These are phyloP conservation scores for Falcaria lacertinaria DNA, from an alignment of 2,888 invertebrate genomes.

Conservation along the genomic window DNA sequence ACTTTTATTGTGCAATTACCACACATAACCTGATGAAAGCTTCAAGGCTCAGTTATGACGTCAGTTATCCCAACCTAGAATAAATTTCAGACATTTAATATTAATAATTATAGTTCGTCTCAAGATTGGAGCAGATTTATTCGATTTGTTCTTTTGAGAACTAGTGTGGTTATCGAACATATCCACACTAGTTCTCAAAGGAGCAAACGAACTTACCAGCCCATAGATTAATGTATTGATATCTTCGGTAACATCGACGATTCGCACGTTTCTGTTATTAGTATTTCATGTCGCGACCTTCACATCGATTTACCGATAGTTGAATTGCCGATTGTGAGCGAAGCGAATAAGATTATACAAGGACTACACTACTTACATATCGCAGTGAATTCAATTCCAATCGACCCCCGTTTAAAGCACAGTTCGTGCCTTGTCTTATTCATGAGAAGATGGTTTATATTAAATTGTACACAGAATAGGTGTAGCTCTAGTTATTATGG, in stretches of 20 bases:
- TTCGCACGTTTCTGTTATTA: slow-evolving; percentile 20
- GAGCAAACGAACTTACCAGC: too few relatives aligned
- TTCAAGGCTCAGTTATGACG: slow-evolving; percentile 32
- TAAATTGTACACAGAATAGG: slow-evolving; percentile 21
- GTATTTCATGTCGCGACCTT: slow-evolving; percentile 18
- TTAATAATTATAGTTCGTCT: slow-evolving; percentile 57
- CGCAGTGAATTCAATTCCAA: slow-evolving; percentile 26
- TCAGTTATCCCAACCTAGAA: slow-evolving; percentile 27
- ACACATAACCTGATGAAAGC: slow-evolving; percentile 32
- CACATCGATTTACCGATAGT: slow-evolving; percentile 28
- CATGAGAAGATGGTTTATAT: slow-evolving; percentile 25
- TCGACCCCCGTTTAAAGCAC: slow-evolving; percentile 26
- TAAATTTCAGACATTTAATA: slow-evolving; percentile 25
- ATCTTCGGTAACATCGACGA: slow-evolving; percentile 28
- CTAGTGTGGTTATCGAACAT: too few relatives aligned
- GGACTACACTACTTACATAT: slow-evolving; percentile 13
- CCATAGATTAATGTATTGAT: slow-evolving; percentile 60
- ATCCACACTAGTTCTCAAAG: too few relatives aligned
- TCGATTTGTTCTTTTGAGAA: too few relatives aligned
- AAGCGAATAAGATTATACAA: slow-evolving; percentile 19
- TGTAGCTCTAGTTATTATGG: background rate
- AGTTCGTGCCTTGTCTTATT: slow-evolving; percentile 36
- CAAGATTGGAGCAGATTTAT: slow-evolving; percentile 41
- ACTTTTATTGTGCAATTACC: slow-evolving; percentile 45
- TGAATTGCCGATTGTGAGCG: slow-evolving; percentile 21